These are phyloP conservation scores for Rhagoletis zephyria DNA, from an alignment of 1,140 invertebrate species.

Conservation along the genomic window DNA sequence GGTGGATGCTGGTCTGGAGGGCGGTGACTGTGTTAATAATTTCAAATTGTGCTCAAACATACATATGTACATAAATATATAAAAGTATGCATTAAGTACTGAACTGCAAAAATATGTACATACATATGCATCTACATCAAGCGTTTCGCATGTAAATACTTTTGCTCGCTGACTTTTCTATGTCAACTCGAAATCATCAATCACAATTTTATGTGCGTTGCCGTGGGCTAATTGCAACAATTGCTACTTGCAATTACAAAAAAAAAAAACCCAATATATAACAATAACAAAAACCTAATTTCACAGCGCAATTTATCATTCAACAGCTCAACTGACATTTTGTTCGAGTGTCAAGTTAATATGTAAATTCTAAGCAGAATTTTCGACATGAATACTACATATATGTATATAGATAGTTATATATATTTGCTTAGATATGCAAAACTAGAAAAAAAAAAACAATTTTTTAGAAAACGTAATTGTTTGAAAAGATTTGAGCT, in stretches of 20 bases:
- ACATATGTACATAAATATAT: neutral
- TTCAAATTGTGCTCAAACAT: neutral
- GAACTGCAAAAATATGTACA: neutral
- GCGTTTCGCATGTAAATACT: neutral
- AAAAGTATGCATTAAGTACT: no score
- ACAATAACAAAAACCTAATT: neutral
- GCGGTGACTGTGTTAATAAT: neutral
- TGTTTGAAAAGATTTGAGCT: no score
- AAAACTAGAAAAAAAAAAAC: no score
- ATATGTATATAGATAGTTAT: no score
- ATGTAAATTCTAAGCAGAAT: no score
- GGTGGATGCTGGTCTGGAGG: neutral
- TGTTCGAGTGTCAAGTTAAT: neutral
- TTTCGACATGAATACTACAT: no score
- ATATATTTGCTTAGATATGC: no score
- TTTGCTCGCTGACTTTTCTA: slow-evolving; percentile 20
- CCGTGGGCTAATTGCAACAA: slow-evolving; percentile 36
- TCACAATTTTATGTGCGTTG: slow-evolving; percentile 40
- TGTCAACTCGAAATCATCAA: slow-evolving; percentile 37
- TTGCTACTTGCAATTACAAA: slow-evolving; percentile 21
- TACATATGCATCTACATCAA: neutral
- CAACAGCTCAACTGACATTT: slow-evolving; percentile 4
- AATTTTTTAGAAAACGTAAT: neutral
- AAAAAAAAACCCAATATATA: neutral
- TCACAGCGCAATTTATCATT: slow-evolving; percentile 31